Evolutionary conservation across 2,113 vertebrate species (phyloP), one percentile per base, ranked within the genome.

Genomic region (Ictalurus furcatus): DNA sequence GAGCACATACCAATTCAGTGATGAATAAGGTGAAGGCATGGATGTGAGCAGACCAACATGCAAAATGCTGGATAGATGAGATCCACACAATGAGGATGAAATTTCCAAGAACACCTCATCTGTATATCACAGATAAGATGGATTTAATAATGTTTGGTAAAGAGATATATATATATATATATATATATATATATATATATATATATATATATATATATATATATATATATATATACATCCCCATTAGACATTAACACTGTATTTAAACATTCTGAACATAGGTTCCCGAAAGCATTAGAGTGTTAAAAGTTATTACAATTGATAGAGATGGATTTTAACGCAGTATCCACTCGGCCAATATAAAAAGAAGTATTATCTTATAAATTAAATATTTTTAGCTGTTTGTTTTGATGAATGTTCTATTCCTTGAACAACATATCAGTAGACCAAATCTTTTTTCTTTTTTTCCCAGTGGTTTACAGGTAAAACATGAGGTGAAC

Each of bases 21-120:
- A 94, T 93, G 94, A 89, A 93, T 91, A 92, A 90, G 63, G 93
- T 89, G 90, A 94, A 94, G 94, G 85, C 91, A 94, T 95, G 94
- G 92, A 90, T 76, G 89, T 94, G 91, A 94, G 87, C 86, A 92
- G 92, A 93, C 91, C 93, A 91, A 93, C 93, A 94, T 95, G 94
- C 90, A 93, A 91, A 92, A 93, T 90, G 92, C 88, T 92, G 94
- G 79, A 93, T 91, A 92, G 88, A 94, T 94, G 92, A 87, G 83
- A 92, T 94, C 94, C 92, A 94, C 92, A 92, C 90, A 93, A 92
- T 92, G 91, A 92, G 40, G 90, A 88, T 90, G 91, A 85, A 90
- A 88, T 88, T 34, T 89, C 86, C 86, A 88, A 86, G 83, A 76
- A 76, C 67, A 81, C 65, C 37, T 85, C 89, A 86, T 87, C 87